A percentile compares a stretch with the other conserved stretches of the same genome.
Evolutionary conservation across 1,140 invertebrate species (phyloP).

Genomic region (Lordiphosa mommai): DNA sequence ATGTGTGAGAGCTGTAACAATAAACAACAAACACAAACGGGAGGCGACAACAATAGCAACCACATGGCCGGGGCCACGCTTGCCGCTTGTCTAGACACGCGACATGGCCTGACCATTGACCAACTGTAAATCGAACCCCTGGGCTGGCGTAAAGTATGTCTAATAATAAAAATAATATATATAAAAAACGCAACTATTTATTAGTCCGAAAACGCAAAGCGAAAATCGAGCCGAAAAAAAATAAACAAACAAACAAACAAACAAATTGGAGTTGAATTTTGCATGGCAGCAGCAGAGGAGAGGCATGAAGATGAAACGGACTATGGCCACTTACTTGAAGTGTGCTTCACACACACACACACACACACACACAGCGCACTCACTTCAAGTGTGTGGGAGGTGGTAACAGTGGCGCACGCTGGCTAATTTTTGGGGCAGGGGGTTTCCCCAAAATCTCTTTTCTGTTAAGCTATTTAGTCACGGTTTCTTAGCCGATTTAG

Average conservation of each 20-base stretch:
- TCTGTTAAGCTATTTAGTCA: too few relatives aligned
- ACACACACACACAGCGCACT: slow-evolving; percentile 8
- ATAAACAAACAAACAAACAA: too few relatives aligned
- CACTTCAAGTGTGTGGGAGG: slow-evolving; percentile 47
- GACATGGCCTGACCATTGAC: slow-evolving; percentile 29
- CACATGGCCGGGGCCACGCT: slow-evolving; percentile 36
- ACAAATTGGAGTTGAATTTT: background rate
- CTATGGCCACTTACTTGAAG: slow-evolving; percentile 44
- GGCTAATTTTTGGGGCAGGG: background rate
- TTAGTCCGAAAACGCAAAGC: slow-evolving; percentile 26
- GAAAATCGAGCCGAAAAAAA: slow-evolving; percentile 15
- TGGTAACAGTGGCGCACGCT: background rate
- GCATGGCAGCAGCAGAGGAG: slow-evolving; percentile 23
- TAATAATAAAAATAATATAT: slow-evolving; percentile 76
- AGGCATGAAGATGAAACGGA: slow-evolving; percentile 17
- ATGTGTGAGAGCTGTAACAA: slow-evolving; percentile 60
- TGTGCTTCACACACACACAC: slow-evolving; percentile 29
- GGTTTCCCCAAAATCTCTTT: too few relatives aligned
- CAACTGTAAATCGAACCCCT: slow-evolving; percentile 16
- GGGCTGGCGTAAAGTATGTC: slow-evolving; percentile 61
- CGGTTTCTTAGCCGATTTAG: too few relatives aligned
- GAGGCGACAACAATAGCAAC: slow-evolving; percentile 40
- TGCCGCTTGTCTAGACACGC: slow-evolving; percentile 43
- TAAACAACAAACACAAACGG: slow-evolving; percentile 58
- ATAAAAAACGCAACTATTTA: slow-evolving; percentile 65